Base-by-base conservation (phyloP, 1,140 invertebrate species). In the Sminthurinus signatus region DNA sequence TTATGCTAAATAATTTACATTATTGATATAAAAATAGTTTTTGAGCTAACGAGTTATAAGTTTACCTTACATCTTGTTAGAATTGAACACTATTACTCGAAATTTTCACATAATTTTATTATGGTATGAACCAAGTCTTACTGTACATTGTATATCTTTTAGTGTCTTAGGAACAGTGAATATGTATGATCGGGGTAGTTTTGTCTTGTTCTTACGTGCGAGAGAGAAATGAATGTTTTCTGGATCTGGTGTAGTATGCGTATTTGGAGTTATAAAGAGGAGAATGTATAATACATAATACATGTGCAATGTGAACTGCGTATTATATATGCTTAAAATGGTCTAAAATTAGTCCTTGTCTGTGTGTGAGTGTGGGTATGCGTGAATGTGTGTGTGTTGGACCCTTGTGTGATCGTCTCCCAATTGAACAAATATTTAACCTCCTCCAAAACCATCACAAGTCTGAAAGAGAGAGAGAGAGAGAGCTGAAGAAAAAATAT, bases 371-470 rank as follows among this genome's bases (percentile, higher is more conserved):
- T 42, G 39, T 10, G n/a, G 10, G 10, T n/a, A 12, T 42, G 39
- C 39, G 10, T 42, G 39, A 12, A n/a, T n/a, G 39, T 48, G 23
- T 48, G 23, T 48, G 55, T 48, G 48, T 60, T 23, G 57, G 63
- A 65, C 57, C 57, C 42, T 65, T 48, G 48, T 60, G 43, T 65
- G 63, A 65, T 65, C 57, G 57, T 65, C 46, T 67, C 60, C 60
- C 54, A 60, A 67, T 67, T 67, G 54, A 67, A 67, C 59, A 66
- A 65, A 66, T 66, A 66, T 66, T 66, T 66, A 67, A 67, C 65
- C 65, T 62, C 65, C 60, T 51, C 42, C 39, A 62, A 57, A n/a
- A n/a, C n/a, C n/a, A n/a, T n/a, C n/a, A n/a, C 58, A 46, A 59
- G 8, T 25, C 23, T n/a, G 5, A 48, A 48, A 4, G 44, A 19